Percentiles rank a stretch among this genome's conserved stretches.
phyloP scores from a whole-genome alignment of 2,113 vertebrate genomes.

The Petrocephalus microphthalmus region DNA sequence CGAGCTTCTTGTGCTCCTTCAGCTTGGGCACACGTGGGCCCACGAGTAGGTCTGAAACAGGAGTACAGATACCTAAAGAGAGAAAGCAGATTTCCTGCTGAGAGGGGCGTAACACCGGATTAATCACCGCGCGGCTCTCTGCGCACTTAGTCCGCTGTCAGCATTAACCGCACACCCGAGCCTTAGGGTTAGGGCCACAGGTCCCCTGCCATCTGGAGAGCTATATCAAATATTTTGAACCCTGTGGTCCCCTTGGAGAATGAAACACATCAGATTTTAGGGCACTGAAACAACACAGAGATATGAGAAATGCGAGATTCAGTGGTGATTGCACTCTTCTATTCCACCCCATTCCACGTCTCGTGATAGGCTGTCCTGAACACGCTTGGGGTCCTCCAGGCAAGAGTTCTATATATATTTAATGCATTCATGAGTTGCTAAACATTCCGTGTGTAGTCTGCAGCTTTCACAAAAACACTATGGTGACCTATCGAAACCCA shows the following conservation, averaged over 20 bases:
- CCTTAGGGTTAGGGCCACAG: background rate
- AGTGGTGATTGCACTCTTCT: background rate
- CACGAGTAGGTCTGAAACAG: constrained; percentile 77
- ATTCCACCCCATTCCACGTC: background rate
- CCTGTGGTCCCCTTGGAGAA: background rate
- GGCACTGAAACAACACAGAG: background rate
- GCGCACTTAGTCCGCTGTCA: background rate
- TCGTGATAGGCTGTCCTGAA: background rate
- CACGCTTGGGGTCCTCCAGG: background rate
- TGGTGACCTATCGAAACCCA: background rate
- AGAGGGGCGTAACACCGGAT: background rate
- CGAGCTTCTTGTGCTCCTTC: constrained; percentile 72
- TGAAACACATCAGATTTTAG: background rate
- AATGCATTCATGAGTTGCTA: background rate
- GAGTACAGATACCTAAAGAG: constrained; percentile 77
- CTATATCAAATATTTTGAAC: background rate
- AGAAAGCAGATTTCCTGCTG: constrained; percentile 1
- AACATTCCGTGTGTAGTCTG: background rate
- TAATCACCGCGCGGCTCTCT: background rate
- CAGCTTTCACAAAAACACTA: background rate
- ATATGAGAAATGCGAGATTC: background rate
- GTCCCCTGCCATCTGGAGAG: background rate
- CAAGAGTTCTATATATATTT: background rate
- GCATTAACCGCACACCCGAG: background rate
- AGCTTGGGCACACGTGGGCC: constrained; percentile 79